Conservation (phyloP, 2,113 vertebrate species). For the Orycteropus afer region DNA sequence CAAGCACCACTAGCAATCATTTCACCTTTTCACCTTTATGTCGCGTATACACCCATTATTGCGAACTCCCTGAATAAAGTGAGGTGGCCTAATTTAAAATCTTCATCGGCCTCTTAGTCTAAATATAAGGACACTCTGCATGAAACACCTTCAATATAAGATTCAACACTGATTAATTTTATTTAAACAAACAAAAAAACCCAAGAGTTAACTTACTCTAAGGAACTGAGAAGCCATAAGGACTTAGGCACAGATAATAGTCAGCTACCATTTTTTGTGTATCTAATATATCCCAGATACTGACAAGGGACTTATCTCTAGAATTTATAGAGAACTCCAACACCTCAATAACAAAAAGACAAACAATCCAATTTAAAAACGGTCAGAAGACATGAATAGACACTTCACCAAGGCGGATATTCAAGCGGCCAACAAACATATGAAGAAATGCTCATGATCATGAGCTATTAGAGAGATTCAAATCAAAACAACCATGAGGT, state of each 20-base stretch:
- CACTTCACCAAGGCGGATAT: too few relatives aligned
- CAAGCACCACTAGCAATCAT: not conserved
- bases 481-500: too few relatives aligned
- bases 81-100: not conserved
- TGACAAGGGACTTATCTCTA: too few relatives aligned
- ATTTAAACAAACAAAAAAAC: not conserved
- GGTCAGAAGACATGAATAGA: too few relatives aligned
- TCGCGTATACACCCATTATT: not conserved
- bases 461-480: too few relatives aligned
- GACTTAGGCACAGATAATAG: not conserved
- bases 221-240: not conserved
- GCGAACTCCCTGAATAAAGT: not conserved
- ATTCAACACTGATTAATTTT: not conserved
- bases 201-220: not conserved
- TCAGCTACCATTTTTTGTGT: not conserved
- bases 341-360: too few relatives aligned
- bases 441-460: too few relatives aligned
- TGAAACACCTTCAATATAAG: too few relatives aligned
- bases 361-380: too few relatives aligned
- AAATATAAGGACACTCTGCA: not conserved
- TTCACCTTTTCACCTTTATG: not conserved
- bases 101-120: not conserved
- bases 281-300: not conserved
- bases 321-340: too few relatives aligned
- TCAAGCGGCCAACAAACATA: too few relatives aligned